phyloP scores from a whole-genome alignment of 2,888 invertebrate species.

The Macaria notata region DNA sequence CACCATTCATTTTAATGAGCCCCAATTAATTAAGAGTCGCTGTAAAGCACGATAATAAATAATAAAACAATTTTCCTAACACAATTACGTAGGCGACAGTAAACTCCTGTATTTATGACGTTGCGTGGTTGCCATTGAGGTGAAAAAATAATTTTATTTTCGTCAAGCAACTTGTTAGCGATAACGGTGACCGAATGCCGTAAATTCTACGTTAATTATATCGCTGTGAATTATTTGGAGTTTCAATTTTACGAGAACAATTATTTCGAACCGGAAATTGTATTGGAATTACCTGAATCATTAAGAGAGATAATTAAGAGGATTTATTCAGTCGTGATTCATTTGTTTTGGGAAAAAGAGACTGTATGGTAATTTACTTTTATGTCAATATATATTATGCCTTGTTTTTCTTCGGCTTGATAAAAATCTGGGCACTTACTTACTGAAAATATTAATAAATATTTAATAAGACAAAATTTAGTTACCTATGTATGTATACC shows the following conservation, averaged over 20 bases:
- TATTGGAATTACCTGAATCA: conserved; percentile 4
- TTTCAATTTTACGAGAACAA: conserved; percentile 59
- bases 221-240: conserved; percentile 63
- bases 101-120: conserved; percentile 64
- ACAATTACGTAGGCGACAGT: conserved; percentile 49
- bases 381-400: no score
- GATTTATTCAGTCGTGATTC: conserved; percentile 34
- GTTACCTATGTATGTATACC: no score
- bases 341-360: conserved; percentile 33
- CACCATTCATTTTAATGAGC: conserved; percentile 17
- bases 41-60: conserved; percentile 45
- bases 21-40: conserved; percentile 28
- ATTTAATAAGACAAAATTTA: no score
- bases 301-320: conserved; percentile 12
- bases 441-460: no score
- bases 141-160: conserved; percentile 60
- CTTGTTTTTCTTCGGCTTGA: no score
- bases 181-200: conserved; percentile 51
- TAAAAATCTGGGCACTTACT: no score
- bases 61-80: conserved; percentile 49
- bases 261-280: conserved; percentile 39
- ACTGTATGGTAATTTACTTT: no score
- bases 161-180: conserved; percentile 70
- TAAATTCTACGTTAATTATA: conserved; percentile 75
- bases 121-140: conserved; percentile 63